Conservation (phyloP, 2,113 vertebrate species). For the Murina feae region DNA sequence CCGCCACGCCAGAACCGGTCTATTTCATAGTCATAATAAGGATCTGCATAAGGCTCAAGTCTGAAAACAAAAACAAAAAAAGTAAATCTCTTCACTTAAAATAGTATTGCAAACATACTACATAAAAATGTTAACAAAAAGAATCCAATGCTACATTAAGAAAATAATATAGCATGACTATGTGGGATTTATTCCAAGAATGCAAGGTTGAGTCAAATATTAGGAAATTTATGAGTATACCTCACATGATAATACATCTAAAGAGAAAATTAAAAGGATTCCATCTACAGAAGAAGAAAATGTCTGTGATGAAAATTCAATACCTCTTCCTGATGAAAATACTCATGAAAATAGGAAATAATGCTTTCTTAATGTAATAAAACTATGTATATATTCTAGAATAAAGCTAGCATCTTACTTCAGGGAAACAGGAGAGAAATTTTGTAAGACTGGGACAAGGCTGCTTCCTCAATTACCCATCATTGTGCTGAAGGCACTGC, state of each 20-base stretch:
- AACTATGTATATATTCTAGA: not conserved
- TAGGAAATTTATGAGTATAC: not conserved
- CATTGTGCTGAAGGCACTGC: rapidly evolving
- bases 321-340: not conserved
- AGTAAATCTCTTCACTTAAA: not conserved
- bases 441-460: not conserved
- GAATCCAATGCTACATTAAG: not conserved
- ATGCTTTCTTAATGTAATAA: not conserved
- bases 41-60: constrained; percentile 91
- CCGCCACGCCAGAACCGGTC: constrained; percentile 96
- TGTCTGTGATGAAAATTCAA: not conserved
- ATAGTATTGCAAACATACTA: not conserved
- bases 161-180: not conserved
- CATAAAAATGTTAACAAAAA: not conserved
- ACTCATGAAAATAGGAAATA: not conserved
- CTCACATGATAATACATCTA: not conserved
- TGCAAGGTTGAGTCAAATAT: not conserved
- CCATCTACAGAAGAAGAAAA: not conserved
- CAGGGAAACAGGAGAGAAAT: rapidly evolving
- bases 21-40: constrained; percentile 97
- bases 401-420: not conserved
- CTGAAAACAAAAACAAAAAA: constrained; percentile 74
- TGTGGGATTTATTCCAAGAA: not conserved
- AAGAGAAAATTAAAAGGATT: not conserved
- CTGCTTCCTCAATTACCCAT: not conserved